These are phyloP conservation scores for Macrosoma leucophasiata DNA, from an alignment of 2,888 invertebrate species.

Conservation along the genomic window DNA sequence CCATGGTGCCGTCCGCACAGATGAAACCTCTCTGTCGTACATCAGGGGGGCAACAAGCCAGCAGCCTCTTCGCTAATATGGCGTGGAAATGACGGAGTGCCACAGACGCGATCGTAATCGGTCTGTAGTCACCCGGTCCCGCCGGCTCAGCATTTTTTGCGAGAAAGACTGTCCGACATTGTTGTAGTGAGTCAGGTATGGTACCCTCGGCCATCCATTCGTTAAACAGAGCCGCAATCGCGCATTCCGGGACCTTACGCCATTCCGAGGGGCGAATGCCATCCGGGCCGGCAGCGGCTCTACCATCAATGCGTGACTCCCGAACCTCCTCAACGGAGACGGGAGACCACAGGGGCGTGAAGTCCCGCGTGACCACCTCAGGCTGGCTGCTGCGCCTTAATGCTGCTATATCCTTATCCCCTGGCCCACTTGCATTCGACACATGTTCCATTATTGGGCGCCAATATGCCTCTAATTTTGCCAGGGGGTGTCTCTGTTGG, in stretches of 20 bases:
- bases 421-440: slow-evolving; percentile 15
- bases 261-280: slow-evolving; percentile 23
- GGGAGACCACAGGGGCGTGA: slow-evolving; percentile 16
- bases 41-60: slow-evolving; percentile 26
- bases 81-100: slow-evolving; percentile 31
- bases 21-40: slow-evolving; percentile 29
- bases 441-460: slow-evolving; percentile 19
- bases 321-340: slow-evolving; percentile 23
- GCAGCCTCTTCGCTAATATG: slow-evolving; percentile 26
- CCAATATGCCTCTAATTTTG: slow-evolving; percentile 24
- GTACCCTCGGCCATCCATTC: slow-evolving; percentile 16
- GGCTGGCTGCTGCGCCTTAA: too few relatives aligned
- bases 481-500: slow-evolving; percentile 15
- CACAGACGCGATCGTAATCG: slow-evolving; percentile 30
- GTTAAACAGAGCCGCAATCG: slow-evolving; percentile 20
- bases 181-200: slow-evolving; percentile 18
- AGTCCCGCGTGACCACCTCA: slow-evolving; percentile 13
- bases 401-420: too few relatives aligned
- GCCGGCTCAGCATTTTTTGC: slow-evolving; percentile 24
- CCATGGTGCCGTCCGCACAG: slow-evolving; percentile 39
- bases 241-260: slow-evolving; percentile 14
- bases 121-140: slow-evolving; percentile 30
- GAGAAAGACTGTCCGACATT: slow-evolving; percentile 25
- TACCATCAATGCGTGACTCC: slow-evolving; percentile 5
- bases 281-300: slow-evolving; percentile 28